Conservation (phyloP, 1,140 invertebrate genomes). For the Tenebrio molitor region DNA sequence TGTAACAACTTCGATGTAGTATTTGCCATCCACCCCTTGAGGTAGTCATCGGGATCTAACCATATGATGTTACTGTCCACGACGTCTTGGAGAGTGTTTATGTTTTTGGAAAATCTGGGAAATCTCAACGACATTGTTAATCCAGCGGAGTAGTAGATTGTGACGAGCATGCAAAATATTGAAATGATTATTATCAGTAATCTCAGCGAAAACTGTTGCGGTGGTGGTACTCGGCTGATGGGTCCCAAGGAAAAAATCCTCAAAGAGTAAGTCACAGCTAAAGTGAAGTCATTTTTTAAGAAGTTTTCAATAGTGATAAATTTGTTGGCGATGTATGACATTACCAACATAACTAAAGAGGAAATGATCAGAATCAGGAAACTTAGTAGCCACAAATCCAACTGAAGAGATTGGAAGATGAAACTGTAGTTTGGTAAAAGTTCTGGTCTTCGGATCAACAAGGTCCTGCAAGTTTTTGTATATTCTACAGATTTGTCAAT, state of each 20-base stretch:
- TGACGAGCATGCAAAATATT: neutral
- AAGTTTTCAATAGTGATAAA: neutral
- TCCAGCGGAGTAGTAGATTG: slow-evolving; percentile 27
- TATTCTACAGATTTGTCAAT: neutral
- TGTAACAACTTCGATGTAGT: neutral
- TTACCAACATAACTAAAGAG: neutral
- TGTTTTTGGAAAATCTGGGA: slow-evolving; percentile 31
- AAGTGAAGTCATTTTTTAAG: neutral
- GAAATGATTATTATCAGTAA: neutral
- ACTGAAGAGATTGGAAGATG: slow-evolving; percentile 8
- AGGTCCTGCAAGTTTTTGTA: slow-evolving; percentile 7
- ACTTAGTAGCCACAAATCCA: neutral
- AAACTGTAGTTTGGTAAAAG: slow-evolving; percentile 27
- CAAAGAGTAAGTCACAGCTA: neutral
- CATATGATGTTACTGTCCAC: slow-evolving; percentile 11
- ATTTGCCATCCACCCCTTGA: slow-evolving; percentile 18
- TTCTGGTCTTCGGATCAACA: neutral
- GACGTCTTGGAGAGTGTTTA: slow-evolving; percentile 13
- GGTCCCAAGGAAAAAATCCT: neutral
- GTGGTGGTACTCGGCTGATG: neutral
- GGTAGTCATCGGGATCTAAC: neutral
- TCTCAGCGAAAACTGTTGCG: neutral
- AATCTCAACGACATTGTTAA: slow-evolving; percentile 34
- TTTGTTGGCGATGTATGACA: neutral
- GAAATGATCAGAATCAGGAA: neutral